Evolutionary conservation across 2,888 invertebrate species (phyloP).

Genomic region (Opisthograptis luteolata): DNA sequence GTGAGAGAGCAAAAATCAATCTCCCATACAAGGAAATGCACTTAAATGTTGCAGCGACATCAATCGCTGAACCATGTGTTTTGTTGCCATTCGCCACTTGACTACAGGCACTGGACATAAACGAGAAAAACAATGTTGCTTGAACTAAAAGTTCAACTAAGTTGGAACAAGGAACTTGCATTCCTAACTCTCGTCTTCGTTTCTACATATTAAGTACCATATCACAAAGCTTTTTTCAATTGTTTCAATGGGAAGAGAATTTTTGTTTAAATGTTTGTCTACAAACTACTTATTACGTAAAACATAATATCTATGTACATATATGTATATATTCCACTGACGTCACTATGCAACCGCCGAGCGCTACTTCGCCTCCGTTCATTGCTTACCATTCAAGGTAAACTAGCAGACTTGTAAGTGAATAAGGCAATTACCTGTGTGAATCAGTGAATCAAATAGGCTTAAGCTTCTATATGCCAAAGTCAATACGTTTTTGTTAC

Average conservation of each 20-base stretch:
- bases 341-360: conserved; percentile 1
- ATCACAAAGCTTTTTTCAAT: neutral
- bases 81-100: conserved; percentile 4
- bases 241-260: no score
- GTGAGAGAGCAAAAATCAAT: conserved; percentile 19
- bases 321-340: neutral
- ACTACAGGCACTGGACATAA: neutral
- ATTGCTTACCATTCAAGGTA: conserved; percentile 20
- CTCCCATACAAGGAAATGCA: conserved; percentile 14
- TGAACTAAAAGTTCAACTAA: neutral
- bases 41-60: conserved; percentile 6
- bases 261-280: no score
- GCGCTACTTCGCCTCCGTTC: neutral
- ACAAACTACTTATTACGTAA: no score
- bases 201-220: no score
- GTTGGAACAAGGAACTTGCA: no score
- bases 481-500: conserved; percentile 3
- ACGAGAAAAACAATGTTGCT: conserved; percentile 2
- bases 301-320: no score
- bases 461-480: conserved; percentile 6
- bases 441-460: conserved; percentile 20
- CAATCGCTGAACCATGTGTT: conserved; percentile 2
- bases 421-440: conserved; percentile 12
- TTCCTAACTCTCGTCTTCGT: no score
- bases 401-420: conserved; percentile 9